Conservation (phyloP, 2,113 vertebrate genomes). For the Tenebrosternarchus preto region DNA sequence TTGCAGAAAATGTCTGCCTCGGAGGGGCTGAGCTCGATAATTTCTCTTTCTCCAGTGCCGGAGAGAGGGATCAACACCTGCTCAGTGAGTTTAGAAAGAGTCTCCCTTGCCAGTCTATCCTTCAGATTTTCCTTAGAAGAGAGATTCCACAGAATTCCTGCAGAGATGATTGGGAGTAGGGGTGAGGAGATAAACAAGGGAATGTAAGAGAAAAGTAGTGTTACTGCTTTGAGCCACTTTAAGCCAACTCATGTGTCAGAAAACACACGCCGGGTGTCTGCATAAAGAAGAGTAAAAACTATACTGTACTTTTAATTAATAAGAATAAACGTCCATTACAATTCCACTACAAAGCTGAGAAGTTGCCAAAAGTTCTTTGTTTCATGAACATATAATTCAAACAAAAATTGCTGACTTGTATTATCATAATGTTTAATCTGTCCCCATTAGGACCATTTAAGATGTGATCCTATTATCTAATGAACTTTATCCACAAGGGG, state of each 20-base stretch:
- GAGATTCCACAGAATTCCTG: slow-evolving; percentile 96
- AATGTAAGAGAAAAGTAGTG: no score
- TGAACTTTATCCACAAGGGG: no score
- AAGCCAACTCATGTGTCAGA: no score
- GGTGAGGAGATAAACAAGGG: not conserved
- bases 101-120: slow-evolving; percentile 84
- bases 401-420: no score
- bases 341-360: not conserved
- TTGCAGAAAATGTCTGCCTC: slow-evolving; percentile 91
- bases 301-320: no score
- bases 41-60: slow-evolving; percentile 55
- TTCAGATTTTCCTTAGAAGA: slow-evolving; percentile 95
- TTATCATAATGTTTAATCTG: no score
- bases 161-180: not conserved
- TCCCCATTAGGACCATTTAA: no score
- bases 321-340: no score
- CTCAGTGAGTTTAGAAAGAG: slow-evolving; percentile 81
- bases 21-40: slow-evolving; percentile 75
- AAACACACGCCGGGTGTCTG: no score
- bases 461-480: no score
- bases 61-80: slow-evolving; percentile 85
- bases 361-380: not conserved
- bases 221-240: no score
- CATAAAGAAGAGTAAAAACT: no score
- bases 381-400: not conserved